Evolutionary conservation across 1,140 invertebrate species (phyloP).

Genomic region (Pectinophora gossypiella): DNA sequence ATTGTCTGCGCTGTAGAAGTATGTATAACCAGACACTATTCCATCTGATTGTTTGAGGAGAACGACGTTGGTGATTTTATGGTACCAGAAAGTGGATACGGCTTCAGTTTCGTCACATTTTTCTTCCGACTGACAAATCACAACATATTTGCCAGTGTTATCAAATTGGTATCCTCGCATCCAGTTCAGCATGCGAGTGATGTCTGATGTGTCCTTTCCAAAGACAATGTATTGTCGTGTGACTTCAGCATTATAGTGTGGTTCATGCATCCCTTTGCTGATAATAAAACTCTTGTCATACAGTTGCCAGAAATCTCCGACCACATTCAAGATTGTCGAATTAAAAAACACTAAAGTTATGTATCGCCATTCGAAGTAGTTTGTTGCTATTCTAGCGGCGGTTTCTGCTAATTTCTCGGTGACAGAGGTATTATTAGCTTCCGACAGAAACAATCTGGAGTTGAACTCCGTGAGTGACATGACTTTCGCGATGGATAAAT

Average conservation of each 20-base stretch:
- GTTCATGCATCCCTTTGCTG: slow-evolving; percentile 19
- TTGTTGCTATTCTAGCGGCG: slow-evolving; percentile 39
- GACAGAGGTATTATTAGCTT: neutral
- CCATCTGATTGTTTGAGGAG: neutral
- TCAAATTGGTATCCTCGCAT: neutral
- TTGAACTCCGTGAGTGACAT: too few relatives aligned
- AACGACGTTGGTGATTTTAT: slow-evolving; percentile 11
- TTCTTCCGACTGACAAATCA: neutral
- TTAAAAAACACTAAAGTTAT: slow-evolving; percentile 45
- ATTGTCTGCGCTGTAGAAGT: slow-evolving; percentile 3
- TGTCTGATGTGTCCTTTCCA: slow-evolving; percentile 13
- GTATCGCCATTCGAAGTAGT: slow-evolving; percentile 50
- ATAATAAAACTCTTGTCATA: slow-evolving; percentile 39
- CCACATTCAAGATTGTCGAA: slow-evolving; percentile 27
- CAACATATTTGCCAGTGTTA: slow-evolving; percentile 11
- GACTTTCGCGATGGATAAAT: too few relatives aligned
- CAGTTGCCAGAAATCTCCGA: slow-evolving; percentile 28
- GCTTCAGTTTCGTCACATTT: slow-evolving; percentile 9
- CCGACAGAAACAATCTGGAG: too few relatives aligned
- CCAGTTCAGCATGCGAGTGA: neutral
- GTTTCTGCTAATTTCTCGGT: slow-evolving; percentile 27
- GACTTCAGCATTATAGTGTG: slow-evolving; percentile 16
- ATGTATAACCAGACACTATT: slow-evolving; percentile 3
- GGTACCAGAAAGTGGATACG: slow-evolving; percentile 7
- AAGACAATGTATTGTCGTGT: slow-evolving; percentile 45